Evolutionary conservation across 1,140 invertebrate species (phyloP).

Genomic region (fruit fly (Drosophila melanogaster)): DNA sequence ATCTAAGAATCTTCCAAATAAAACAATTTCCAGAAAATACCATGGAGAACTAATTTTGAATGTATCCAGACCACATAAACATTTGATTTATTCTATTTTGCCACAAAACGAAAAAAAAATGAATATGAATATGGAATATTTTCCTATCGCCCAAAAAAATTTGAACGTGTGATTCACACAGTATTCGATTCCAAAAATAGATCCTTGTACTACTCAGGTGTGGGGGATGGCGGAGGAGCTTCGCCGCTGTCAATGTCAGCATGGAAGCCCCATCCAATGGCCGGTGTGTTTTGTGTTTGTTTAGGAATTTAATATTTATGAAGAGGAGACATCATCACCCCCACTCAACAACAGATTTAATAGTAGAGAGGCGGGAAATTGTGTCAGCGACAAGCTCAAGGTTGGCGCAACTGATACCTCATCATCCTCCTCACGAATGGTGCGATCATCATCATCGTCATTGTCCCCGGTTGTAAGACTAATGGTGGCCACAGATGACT

Average conservation of each 20-base stretch:
- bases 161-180: constrained; percentile 56
- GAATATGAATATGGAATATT: constrained; percentile 37
- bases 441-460: constrained; percentile 79
- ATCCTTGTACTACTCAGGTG: constrained; percentile 40
- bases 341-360: constrained; percentile 13
- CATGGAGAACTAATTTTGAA: constrained; percentile 1
- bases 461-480: constrained; percentile 31
- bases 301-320: constrained; percentile 57
- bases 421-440: constrained; percentile 81
- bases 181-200: constrained; percentile 54
- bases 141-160: constrained; percentile 48
- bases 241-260: constrained; percentile 69
- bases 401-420: constrained; percentile 71
- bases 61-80: neutral
- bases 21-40: constrained; percentile 11
- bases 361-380: constrained; percentile 26
- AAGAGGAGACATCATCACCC: constrained; percentile 42
- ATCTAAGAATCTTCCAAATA: neutral
- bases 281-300: constrained; percentile 44
- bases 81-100: constrained; percentile 12
- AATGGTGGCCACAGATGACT: constrained; percentile 69
- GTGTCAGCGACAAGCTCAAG: constrained; percentile 56
- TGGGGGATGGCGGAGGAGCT: constrained; percentile 34
- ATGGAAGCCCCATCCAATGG: constrained; percentile 45
- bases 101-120: constrained; percentile 19